Conservation (phyloP, 35 echinoderm and acorn worm genomes). For the Anneissia japonica region DNA sequence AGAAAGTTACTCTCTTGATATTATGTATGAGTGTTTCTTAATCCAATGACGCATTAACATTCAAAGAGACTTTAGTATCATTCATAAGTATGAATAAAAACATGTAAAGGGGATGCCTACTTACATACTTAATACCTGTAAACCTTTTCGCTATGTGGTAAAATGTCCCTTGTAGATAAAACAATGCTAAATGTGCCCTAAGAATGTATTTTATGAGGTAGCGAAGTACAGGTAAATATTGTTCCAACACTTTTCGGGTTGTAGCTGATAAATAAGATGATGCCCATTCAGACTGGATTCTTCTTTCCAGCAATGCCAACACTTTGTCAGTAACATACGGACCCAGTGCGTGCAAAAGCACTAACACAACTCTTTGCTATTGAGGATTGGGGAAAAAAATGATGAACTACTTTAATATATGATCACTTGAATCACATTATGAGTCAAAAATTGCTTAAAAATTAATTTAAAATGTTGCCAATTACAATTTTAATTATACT, state of each 20-base stretch:
- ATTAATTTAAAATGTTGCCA: too few species aligned
- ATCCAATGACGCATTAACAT: too few species aligned
- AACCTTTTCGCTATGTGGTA: constrained; percentile 85
- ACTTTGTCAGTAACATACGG: constrained; percentile 78
- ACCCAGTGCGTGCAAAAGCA: constrained; percentile 53
- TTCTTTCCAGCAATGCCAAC: constrained; percentile 27
- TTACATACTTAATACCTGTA: constrained; percentile 83
- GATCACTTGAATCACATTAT: too few species aligned
- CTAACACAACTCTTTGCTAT: constrained; percentile 50
- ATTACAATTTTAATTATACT: too few species aligned
- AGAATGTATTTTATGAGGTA: constrained; percentile 39
- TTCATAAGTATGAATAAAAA: too few species aligned
- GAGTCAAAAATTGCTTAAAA: too few species aligned
- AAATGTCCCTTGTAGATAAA: constrained; percentile 67
- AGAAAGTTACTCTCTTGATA: too few species aligned
- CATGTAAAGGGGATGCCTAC: not conserved
- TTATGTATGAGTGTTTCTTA: too few species aligned
- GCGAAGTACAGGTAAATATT: constrained; percentile 50
- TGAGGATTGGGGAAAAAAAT: too few species aligned
- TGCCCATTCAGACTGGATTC: not conserved
- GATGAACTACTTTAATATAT: too few species aligned
- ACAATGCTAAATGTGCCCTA: constrained; percentile 74
- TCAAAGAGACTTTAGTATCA: too few species aligned
- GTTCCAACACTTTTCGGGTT: constrained; percentile 15
- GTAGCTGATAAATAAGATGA: constrained; percentile 10